Evolutionary conservation across 1,140 invertebrate genomes (phyloP), one percentile per base, ranked within the genome.

Genomic region (Sminthurides bifidus): DNA sequence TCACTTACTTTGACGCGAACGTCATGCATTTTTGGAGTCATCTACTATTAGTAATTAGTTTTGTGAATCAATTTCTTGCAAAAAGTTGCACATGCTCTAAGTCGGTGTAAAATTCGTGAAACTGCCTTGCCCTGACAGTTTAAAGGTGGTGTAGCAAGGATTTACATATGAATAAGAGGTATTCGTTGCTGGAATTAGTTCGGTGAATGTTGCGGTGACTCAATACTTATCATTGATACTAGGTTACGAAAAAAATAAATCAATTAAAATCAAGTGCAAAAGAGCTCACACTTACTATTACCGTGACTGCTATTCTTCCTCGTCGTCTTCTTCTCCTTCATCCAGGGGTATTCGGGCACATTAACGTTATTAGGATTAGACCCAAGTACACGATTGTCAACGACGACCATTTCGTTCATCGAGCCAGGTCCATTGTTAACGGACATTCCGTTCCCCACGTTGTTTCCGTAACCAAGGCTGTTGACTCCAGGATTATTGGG

Each of bases 281-380:
- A 41, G 5, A 6, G 14, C 5, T 5, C 21, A 46, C 41, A 64
- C 62, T 60, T 64, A 64, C 62, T 65, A 77, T 80, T 75, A 91
- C 87, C 87, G 85, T 91, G 87, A 71, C 90, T 87, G 67, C 77
- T 83, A 69, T 75, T 70, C 71, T 94, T 93, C 65, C 89, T 78
- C 1, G 87, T 87, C 1, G 88, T 91, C 73, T 94, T 94, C 76
- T 94, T 94, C 73, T 94, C 91, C 70, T 93, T 93, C 90, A 94
- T 93, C 90, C 90, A 94, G 0, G 90, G 87, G 71, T 92, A 94
- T 67, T 93, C 89, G 21, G 88, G 87, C 45, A 92, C 84, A 69
- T 85, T 84, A 64, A 85, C 81, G 21, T 49, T 49, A 8, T 8
- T 12, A 17, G 29, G 29, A 5, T 6, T 8, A 10, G 27, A 81